phyloP scores from a whole-genome alignment of 2,113 vertebrate genomes.

The Sialia sialis region DNA sequence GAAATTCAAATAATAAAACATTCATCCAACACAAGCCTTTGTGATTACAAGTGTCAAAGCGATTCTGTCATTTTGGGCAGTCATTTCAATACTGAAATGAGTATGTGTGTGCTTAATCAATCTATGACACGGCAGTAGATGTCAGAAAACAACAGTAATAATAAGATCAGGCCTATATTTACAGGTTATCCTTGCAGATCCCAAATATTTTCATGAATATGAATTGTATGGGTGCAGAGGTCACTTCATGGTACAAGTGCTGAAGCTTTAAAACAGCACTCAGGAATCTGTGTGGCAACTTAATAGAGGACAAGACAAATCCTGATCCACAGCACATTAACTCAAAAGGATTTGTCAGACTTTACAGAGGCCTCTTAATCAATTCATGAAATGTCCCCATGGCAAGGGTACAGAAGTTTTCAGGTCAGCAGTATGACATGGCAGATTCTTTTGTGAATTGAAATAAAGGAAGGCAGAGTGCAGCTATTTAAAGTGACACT shows the following conservation, averaged over 20 bases:
- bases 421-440: not conserved
- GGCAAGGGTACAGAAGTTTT: not conserved
- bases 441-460: not conserved
- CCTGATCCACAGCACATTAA: not conserved
- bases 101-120: not conserved
- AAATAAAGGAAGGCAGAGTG: not conserved
- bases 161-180: not conserved
- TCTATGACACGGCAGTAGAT: not conserved
- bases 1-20: conserved; percentile 22
- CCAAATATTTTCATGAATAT: not conserved
- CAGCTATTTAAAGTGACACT: not conserved
- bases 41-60: not conserved
- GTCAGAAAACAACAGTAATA: not conserved
- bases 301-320: not conserved
- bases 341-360: not conserved
- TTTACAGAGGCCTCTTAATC: not conserved
- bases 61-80: not conserved
- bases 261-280: not conserved
- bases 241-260: not conserved
- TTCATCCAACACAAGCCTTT: not conserved
- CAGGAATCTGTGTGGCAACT: not conserved
- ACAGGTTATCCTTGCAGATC: not conserved
- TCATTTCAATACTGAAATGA: not conserved
- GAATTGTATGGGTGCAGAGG: not conserved
- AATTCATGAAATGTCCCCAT: not conserved